phyloP scores from a whole-genome alignment of 2,113 vertebrate species.

The Heteronetta atricapilla region DNA sequence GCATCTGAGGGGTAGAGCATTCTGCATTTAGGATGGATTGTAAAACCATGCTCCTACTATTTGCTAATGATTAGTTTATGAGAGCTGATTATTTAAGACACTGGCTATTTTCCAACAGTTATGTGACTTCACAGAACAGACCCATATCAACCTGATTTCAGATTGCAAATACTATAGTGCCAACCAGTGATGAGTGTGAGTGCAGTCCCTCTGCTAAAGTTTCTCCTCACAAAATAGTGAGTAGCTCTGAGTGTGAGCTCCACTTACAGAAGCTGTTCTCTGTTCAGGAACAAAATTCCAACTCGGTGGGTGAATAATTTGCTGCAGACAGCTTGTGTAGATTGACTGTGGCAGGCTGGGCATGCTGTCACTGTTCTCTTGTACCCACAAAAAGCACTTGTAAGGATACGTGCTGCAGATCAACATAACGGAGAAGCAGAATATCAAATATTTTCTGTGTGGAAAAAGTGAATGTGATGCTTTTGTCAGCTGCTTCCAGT shows the following conservation, averaged over 20 bases:
- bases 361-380: background rate
- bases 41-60: background rate
- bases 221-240: background rate
- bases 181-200: background rate
- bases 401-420: background rate
- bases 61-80: background rate
- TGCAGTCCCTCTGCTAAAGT: background rate
- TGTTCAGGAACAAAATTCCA: background rate
- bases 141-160: background rate
- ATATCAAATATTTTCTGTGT: background rate
- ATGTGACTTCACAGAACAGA: background rate
- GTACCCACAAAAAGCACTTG: background rate
- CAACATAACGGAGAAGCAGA: slow-evolving; percentile 8
- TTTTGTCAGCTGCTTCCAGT: slow-evolving; percentile 50
- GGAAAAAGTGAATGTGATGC: background rate
- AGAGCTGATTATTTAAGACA: background rate
- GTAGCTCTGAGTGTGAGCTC: background rate
- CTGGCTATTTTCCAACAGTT: background rate
- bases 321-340: background rate
- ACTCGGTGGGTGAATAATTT: slow-evolving; percentile 9
- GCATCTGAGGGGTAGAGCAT: background rate
- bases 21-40: background rate
- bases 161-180: background rate
- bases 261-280: background rate
- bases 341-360: background rate